phyloP scores from a whole-genome alignment of 2,888 invertebrate species.

The Acrobasis consociella region DNA sequence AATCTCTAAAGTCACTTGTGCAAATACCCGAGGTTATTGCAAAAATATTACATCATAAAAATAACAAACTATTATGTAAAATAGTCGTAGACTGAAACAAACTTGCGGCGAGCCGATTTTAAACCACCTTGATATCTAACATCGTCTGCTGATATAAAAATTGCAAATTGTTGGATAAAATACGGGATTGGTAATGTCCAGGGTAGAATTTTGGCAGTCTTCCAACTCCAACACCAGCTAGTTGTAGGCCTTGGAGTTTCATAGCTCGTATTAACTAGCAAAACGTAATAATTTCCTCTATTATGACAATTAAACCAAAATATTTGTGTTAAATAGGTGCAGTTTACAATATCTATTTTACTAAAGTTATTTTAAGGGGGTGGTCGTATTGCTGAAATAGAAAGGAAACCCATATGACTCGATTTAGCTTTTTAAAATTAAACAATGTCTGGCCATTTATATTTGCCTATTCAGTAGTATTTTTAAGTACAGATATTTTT shows the following conservation, averaged over 20 bases:
- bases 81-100: constrained; percentile 17
- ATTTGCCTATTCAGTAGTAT: too few species aligned
- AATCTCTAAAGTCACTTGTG: constrained; percentile 1
- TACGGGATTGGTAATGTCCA: constrained; percentile 59
- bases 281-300: constrained; percentile 41
- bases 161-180: constrained; percentile 50
- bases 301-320: constrained; percentile 33
- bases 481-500: too few species aligned
- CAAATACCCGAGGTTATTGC: constrained; percentile 5
- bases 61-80: constrained; percentile 21
- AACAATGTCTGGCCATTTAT: not conserved
- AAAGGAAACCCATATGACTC: not conserved
- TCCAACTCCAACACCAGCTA: constrained; percentile 45
- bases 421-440: not conserved
- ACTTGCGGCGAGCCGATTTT: constrained; percentile 3
- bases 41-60: constrained; percentile 17
- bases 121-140: constrained; percentile 26
- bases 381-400: not conserved
- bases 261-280: constrained; percentile 49
- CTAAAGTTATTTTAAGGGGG: constrained; percentile 21
- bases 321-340: constrained; percentile 16
- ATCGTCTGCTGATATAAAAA: constrained; percentile 42
- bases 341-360: constrained; percentile 19
- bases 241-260: constrained; percentile 59
- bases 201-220: constrained; percentile 52